These are phyloP conservation scores for Peromyscus aztecus DNA, from an alignment of 2,797 vertebrate genomes.

Conservation along the genomic window DNA sequence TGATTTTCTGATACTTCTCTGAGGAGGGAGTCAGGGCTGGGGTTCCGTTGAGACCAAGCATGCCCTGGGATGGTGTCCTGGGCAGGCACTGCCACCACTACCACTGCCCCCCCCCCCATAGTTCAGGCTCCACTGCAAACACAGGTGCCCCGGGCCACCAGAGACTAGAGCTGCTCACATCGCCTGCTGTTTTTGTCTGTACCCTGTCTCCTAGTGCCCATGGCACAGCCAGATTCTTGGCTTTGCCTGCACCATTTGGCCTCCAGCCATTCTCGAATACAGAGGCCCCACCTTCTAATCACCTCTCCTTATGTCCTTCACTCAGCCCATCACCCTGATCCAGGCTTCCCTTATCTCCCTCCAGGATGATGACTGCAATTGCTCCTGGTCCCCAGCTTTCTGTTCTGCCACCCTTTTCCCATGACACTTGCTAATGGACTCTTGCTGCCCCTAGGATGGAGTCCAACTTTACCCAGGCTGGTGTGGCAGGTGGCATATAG, in stretches of 20 bases:
- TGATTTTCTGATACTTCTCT: not conserved
- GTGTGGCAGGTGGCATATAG: not conserved
- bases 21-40: not conserved
- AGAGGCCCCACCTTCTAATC: not conserved
- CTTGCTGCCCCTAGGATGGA: not conserved
- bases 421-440: not conserved
- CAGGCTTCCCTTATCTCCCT: too few species aligned
- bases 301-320: too few species aligned
- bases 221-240: not conserved
- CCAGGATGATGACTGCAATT: too few species aligned
- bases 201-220: not conserved
- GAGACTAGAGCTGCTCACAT: not conserved
- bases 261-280: not conserved
- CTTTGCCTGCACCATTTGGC: fast-evolving
- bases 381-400: too few species aligned
- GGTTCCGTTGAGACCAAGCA: not conserved
- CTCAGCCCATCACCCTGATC: not conserved
- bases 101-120: not conserved
- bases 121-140: not conserved
- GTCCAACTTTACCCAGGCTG: not conserved
- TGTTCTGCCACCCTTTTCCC: not conserved
- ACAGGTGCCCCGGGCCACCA: not conserved
- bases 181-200: not conserved
- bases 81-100: not conserved
- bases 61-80: not conserved